Conservation (phyloP, 2,113 vertebrate genomes). For the Heterochromis multidens region DNA sequence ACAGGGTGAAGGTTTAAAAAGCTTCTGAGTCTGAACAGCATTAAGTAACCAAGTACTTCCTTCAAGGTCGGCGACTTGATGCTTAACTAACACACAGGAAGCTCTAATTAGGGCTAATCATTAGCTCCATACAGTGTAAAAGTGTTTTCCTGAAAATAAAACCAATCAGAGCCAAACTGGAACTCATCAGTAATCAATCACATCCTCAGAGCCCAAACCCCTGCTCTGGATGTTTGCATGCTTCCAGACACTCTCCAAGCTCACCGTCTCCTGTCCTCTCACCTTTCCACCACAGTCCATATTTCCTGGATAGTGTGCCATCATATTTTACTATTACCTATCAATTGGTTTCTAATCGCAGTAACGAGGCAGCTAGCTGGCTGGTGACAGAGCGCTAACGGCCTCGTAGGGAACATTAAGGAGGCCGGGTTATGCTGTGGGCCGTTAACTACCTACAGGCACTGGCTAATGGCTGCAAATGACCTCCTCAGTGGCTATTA, state of each 20-base stretch:
- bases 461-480: constrained; percentile 83
- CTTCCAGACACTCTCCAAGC: background rate
- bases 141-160: background rate
- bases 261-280: constrained; percentile 34
- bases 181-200: background rate
- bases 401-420: constrained; percentile 84
- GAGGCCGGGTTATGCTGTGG: constrained; percentile 82
- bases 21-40: background rate
- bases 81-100: background rate
- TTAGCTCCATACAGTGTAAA: background rate
- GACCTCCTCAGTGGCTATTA: constrained; percentile 86
- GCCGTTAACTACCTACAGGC: constrained; percentile 86
- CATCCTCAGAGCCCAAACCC: background rate
- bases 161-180: background rate
- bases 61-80: background rate
- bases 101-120: background rate
- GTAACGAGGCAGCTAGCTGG: constrained; percentile 80
- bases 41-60: no score
- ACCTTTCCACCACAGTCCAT: constrained; percentile 70
- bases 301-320: constrained; percentile 73
- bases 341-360: constrained; percentile 85
- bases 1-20: background rate
- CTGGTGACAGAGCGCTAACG: constrained; percentile 81
- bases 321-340: constrained; percentile 85
- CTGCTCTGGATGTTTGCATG: background rate